phyloP scores from a whole-genome alignment of 2,113 vertebrate species.

The Pristiophorus japonicus region DNA sequence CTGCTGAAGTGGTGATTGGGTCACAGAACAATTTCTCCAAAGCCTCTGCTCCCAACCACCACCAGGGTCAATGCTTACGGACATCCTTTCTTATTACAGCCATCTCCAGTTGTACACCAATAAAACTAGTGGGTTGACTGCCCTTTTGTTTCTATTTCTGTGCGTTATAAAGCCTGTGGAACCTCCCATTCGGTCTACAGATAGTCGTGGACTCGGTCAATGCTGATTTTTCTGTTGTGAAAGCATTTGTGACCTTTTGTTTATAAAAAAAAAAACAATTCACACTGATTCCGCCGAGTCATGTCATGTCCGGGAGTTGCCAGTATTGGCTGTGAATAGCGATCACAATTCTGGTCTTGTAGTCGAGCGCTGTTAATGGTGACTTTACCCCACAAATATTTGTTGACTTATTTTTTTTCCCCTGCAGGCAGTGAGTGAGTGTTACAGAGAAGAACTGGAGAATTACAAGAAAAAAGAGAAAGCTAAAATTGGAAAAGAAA shows the following conservation, averaged over 20 bases:
- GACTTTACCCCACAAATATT: neutral
- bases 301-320: neutral
- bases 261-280: too few species aligned
- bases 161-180: neutral
- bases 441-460: conserved; percentile 69
- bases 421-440: conserved; percentile 58
- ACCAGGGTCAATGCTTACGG: neutral
- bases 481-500: conserved; percentile 54
- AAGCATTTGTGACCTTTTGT: neutral
- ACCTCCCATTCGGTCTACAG: neutral
- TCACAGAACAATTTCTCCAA: neutral
- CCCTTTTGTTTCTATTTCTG: too few species aligned
- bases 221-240: neutral
- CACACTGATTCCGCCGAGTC: neutral
- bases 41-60: neutral
- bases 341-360: neutral
- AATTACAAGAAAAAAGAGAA: conserved; percentile 62
- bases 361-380: neutral
- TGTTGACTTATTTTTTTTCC: conserved; percentile 37
- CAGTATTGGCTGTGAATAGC: neutral
- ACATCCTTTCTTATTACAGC: neutral
- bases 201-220: neutral
- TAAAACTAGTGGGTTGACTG: neutral
- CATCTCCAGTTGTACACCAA: neutral
- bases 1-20: neutral